Evolutionary conservation across 2,888 invertebrate species (phyloP).

Genomic region (Sphaerophoria rueppellii): DNA sequence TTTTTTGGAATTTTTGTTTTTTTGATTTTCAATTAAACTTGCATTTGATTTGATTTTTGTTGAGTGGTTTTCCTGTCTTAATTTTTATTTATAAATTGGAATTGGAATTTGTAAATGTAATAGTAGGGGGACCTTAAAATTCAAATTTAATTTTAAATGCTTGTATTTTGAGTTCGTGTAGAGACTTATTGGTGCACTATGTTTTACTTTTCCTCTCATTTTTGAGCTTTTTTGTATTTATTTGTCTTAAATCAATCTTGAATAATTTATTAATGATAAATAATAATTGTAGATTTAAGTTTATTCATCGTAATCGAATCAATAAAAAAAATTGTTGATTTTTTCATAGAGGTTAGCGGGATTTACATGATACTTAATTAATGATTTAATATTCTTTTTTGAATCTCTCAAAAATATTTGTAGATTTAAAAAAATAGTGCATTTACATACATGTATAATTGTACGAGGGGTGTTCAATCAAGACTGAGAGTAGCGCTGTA

Average conservation of each 20-base stretch:
- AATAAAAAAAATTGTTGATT: not conserved
- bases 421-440: slow-evolving; percentile 62
- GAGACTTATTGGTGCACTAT: slow-evolving; percentile 58
- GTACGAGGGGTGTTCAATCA: too few species aligned
- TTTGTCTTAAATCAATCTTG: slow-evolving; percentile 20
- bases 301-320: not conserved
- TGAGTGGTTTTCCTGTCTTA: slow-evolving; percentile 23
- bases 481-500: too few species aligned
- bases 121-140: slow-evolving; percentile 53
- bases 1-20: slow-evolving; percentile 17
- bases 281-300: not conserved
- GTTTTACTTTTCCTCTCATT: slow-evolving; percentile 25
- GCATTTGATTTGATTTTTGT: slow-evolving; percentile 14
- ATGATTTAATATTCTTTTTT: slow-evolving; percentile 28
- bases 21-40: slow-evolving; percentile 26
- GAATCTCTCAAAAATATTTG: slow-evolving; percentile 17
- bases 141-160: slow-evolving; percentile 28
- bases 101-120: slow-evolving; percentile 65
- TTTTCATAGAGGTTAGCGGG: slow-evolving; percentile 51
- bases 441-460: slow-evolving; percentile 45
- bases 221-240: slow-evolving; percentile 1
- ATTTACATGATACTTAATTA: slow-evolving; percentile 28
- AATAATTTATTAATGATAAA: not conserved
- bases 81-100: slow-evolving; percentile 13
- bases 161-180: slow-evolving; percentile 37